These are phyloP conservation scores for Condylura cristata DNA, from an alignment of 2,113 vertebrate genomes.

Conservation along the genomic window DNA sequence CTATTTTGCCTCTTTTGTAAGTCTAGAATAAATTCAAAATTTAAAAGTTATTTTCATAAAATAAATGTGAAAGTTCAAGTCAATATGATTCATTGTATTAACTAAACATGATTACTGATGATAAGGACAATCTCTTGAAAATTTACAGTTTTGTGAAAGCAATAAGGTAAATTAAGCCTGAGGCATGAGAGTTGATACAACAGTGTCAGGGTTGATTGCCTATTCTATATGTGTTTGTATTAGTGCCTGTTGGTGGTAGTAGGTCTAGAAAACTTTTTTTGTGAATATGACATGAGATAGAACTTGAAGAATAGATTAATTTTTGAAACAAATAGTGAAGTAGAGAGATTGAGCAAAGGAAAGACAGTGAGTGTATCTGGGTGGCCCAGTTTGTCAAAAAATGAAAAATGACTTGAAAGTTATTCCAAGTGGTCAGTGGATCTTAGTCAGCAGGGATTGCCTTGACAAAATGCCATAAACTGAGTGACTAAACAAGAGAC, in stretches of 20 bases:
- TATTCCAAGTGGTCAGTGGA: neutral
- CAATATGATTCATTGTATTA: neutral
- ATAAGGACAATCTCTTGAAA: neutral
- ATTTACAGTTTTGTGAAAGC: neutral
- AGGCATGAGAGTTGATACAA: neutral
- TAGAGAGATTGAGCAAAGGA: neutral
- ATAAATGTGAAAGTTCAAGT: neutral
- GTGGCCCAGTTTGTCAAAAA: neutral
- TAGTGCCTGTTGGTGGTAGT: neutral
- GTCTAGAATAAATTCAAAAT: slow-evolving; percentile 20
- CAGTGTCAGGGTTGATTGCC: neutral
- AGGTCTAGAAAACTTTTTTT: neutral
- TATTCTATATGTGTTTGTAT: neutral
- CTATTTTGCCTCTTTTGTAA: neutral
- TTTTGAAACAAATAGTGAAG: neutral
- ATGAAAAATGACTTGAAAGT: neutral
- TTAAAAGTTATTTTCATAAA: neutral
- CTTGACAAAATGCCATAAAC: neutral
- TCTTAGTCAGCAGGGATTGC: neutral
- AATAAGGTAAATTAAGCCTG: neutral
- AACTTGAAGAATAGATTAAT: neutral
- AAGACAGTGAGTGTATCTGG: neutral
- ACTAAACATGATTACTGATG: neutral
- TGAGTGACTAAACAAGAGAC: neutral
- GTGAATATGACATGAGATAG: neutral